These are phyloP conservation scores for Drosophila macrospina DNA, from an alignment of 2,888 invertebrate genomes.

Conservation along the genomic window DNA sequence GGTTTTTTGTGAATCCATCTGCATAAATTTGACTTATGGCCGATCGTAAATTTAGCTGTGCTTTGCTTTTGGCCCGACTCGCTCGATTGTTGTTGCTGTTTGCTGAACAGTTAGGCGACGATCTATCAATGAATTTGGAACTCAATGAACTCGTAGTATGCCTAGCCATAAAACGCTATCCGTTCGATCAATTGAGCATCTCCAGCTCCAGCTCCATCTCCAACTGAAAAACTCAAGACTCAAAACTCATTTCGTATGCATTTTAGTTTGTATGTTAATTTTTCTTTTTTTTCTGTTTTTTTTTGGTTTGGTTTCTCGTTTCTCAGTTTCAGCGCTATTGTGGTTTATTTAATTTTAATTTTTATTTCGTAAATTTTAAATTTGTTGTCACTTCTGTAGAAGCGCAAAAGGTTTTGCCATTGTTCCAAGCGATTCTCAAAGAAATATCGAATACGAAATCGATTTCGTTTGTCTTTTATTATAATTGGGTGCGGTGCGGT, in stretches of 20 bases:
- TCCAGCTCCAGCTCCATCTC: slow-evolving; percentile 11
- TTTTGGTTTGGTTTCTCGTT: slow-evolving; percentile 49
- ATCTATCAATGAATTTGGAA: slow-evolving; percentile 73
- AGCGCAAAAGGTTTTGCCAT: slow-evolving; percentile 70
- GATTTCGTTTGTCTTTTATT: slow-evolving; percentile 68
- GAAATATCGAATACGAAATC: slow-evolving; percentile 45
- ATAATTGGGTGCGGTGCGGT: slow-evolving; percentile 76
- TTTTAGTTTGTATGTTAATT: slow-evolving; percentile 75
- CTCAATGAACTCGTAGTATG: slow-evolving; percentile 65
- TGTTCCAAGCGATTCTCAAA: slow-evolving; percentile 43
- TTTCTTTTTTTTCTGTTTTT: slow-evolving; percentile 37
- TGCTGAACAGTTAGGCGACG: slow-evolving; percentile 54
- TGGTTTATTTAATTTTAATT: slow-evolving; percentile 80
- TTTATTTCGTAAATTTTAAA: slow-evolving; percentile 81
- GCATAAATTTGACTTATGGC: slow-evolving; percentile 76
- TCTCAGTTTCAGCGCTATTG: slow-evolving; percentile 57
- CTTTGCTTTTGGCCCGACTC: not conserved
- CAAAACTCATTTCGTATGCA: slow-evolving; percentile 67
- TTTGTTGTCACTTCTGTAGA: slow-evolving; percentile 80
- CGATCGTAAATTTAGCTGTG: slow-evolving; percentile 53
- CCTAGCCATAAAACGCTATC: slow-evolving; percentile 33
- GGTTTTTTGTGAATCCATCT: slow-evolving; percentile 57
- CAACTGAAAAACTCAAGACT: not conserved
- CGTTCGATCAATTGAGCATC: slow-evolving; percentile 18
- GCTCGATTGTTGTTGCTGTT: slow-evolving; percentile 36